Evolutionary conservation across 2,797 vertebrate genomes (phyloP), one percentile per base, ranked within the genome.

Genomic region (Crocodylus rhombifer): DNA sequence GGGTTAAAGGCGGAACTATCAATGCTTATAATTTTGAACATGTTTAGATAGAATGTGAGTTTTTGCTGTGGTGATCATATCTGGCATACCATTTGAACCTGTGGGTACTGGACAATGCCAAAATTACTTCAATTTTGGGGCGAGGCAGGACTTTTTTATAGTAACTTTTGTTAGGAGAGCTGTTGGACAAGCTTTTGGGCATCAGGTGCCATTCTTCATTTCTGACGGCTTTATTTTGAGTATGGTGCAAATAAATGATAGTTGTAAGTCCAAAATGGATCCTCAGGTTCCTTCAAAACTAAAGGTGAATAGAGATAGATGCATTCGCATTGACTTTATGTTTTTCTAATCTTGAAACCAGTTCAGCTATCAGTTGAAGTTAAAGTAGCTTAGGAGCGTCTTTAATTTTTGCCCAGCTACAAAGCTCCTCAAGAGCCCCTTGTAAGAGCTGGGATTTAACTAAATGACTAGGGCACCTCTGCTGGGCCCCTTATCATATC

Each of bases 11-110:
- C 55, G 87, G 33, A 73, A 20, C 20, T 76, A 13, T 5, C 2
- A 8, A 58, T 1, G 4, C 33, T 86, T 61, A 69, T 60, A 16
- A 80, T 10, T 5, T 67, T 1, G 0, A 11, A 2, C 58, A 17
- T 33, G 67, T n/a, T 82, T 79, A 26, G 8, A 2, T 5, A 8
- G 0, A 0, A 21, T 1, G 1, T 4, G 25, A 16, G 5, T 81
- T 51, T 51, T 92, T 81, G 30, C n/a, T 23, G 23, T 77, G 26
- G 79, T 13, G 4, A 1, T 55, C 23, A 1, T 57, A 25, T 28
- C 69, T 67, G 25, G 8, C 25, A 77, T 87, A 36, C 14, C 20
- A 5, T 30, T 71, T 77, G 57, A 93, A 57, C 62, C 63, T 79
- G 7, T 5, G 4, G 6, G 30, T 13, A 28, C 20, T 56, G 73